phyloP scores from a whole-genome alignment of 1,140 invertebrate species.

The Ostrea denselamellosa region DNA sequence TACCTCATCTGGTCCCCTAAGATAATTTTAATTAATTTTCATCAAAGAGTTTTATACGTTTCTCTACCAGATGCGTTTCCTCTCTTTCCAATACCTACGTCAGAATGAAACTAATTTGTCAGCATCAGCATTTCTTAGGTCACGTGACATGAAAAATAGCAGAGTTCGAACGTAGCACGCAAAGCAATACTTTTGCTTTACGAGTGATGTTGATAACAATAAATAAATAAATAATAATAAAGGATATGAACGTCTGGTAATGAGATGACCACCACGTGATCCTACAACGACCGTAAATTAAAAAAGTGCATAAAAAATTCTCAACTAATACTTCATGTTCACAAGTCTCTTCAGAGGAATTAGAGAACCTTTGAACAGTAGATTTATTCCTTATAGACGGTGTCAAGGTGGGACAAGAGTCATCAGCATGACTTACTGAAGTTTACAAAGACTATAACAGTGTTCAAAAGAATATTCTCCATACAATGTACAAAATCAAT shows the following conservation, averaged over 20 bases:
- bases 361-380: too few species aligned
- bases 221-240: background rate
- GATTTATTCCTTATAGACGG: too few species aligned
- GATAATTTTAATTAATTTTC: constrained; percentile 24
- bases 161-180: background rate
- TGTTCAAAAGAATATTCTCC: too few species aligned
- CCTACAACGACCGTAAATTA: too few species aligned
- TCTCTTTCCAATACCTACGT: constrained; percentile 25
- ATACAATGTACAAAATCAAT: too few species aligned
- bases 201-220: background rate
- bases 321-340: too few species aligned
- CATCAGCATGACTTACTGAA: too few species aligned
- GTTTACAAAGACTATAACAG: too few species aligned
- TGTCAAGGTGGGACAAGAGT: too few species aligned
- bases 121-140: constrained; percentile 19
- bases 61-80: background rate
- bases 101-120: constrained; percentile 36
- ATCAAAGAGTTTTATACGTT: constrained; percentile 6
- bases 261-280: background rate
- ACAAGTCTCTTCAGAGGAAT: too few species aligned
- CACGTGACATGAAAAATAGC: constrained; percentile 31
- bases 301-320: too few species aligned
- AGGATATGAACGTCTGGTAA: background rate
- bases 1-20: background rate
- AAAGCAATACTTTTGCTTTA: constrained; percentile 20